Percentiles rank a stretch among this genome's conserved stretches.
Evolutionary conservation across 2,113 vertebrate genomes (phyloP).

Genomic region (Maccullochella peelii): DNA sequence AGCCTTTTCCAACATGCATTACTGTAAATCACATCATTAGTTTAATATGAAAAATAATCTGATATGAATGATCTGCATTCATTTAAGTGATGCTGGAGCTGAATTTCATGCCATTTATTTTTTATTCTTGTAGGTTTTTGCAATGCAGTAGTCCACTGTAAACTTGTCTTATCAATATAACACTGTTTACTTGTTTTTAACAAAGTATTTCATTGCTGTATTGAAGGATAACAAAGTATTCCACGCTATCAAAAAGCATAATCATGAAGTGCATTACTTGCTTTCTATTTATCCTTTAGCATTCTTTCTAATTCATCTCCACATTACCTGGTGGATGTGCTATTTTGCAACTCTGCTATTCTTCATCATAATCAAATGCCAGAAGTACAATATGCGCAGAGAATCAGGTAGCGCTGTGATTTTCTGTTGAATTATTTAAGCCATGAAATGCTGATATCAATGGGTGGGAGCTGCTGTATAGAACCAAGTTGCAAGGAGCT

Average conservation of each 20-base stretch:
- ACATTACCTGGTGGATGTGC: slow-evolving; percentile 17
- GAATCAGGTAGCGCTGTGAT: slow-evolving; percentile 63
- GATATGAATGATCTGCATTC: slow-evolving; percentile 34
- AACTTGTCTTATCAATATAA: slow-evolving; percentile 10
- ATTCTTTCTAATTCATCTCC: slow-evolving; percentile 20
- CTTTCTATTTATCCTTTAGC: slow-evolving; percentile 11
- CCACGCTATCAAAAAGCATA: background rate
- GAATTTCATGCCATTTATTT: slow-evolving; percentile 14
- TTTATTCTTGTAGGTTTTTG: slow-evolving; percentile 5
- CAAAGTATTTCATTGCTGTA: background rate
- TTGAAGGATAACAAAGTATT: background rate
- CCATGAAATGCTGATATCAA: slow-evolving; percentile 75
- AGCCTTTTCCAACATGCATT: slow-evolving; percentile 52
- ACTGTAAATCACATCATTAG: slow-evolving; percentile 54
- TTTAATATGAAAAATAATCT: slow-evolving; percentile 45
- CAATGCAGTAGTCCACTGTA: slow-evolving; percentile 8
- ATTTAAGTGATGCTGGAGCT: slow-evolving; percentile 26
- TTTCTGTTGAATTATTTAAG: slow-evolving; percentile 81
- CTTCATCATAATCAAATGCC: slow-evolving; percentile 47
- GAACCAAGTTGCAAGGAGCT: slow-evolving; percentile 62
- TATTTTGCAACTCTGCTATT: slow-evolving; percentile 22
- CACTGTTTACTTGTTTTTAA: slow-evolving; percentile 1
- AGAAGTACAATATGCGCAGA: slow-evolving; percentile 61
- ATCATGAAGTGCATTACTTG: background rate
- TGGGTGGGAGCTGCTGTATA: slow-evolving; percentile 64